These are phyloP conservation scores for Antechinus stuartii DNA, from an alignment of 2,113 vertebrate species.

Conservation along the genomic window DNA sequence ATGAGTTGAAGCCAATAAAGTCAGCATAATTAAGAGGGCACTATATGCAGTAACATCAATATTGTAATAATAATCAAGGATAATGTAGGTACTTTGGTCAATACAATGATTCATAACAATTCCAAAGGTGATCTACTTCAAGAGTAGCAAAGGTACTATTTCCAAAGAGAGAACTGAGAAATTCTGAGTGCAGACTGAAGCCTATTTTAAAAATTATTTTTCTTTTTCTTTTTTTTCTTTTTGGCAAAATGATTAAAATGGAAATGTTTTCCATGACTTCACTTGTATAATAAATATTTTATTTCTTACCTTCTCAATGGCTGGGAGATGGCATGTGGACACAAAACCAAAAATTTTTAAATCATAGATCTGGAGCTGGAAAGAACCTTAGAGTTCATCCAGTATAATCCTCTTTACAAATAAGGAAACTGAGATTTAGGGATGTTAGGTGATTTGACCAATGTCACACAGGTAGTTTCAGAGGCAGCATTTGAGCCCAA, in stretches of 20 bases:
- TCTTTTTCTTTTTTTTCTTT: background rate
- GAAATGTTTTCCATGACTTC: background rate
- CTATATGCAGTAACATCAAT: background rate
- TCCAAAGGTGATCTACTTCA: background rate
- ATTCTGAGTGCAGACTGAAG: background rate
- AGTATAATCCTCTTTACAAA: background rate
- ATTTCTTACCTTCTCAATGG: background rate
- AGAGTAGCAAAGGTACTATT: too few species aligned
- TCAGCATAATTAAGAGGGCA: background rate
- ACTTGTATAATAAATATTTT: background rate
- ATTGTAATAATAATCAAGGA: background rate
- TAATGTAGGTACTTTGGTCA: background rate
- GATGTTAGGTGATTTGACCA: background rate
- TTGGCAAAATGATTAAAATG: background rate
- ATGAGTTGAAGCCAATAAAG: background rate
- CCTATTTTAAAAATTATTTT: background rate
- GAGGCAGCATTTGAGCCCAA: background rate
- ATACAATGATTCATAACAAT: background rate
- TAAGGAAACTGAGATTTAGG: background rate
- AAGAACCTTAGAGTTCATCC: background rate
- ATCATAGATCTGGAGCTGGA: background rate
- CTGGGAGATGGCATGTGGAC: background rate
- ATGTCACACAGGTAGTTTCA: background rate
- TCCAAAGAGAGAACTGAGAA: background rate
- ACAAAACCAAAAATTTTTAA: background rate